phyloP scores from a whole-genome alignment of 2,888 invertebrate species.

The Zele albiditarsus region DNA sequence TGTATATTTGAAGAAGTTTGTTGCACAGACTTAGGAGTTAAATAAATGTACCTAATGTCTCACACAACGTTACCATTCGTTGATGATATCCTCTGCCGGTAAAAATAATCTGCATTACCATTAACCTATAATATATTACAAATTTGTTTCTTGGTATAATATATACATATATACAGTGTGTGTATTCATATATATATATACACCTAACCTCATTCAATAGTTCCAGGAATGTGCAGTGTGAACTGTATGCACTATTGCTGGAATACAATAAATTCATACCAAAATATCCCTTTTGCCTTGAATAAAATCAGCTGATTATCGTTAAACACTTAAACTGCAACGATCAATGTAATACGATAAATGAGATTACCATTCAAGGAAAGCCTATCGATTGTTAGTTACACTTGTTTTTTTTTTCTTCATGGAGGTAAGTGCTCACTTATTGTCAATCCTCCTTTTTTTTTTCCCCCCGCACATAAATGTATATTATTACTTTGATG shows the following conservation, averaged over 20 bases:
- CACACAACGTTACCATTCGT: no score
- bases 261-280: not conserved
- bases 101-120: not conserved
- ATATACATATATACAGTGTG: no score
- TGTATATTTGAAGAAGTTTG: no score
- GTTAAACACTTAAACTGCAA: not conserved
- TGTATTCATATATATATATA: not conserved
- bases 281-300: not conserved
- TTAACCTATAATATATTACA: no score
- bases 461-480: not conserved
- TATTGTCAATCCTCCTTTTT: not conserved
- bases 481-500: not conserved
- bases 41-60: no score
- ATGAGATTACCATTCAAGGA: not conserved
- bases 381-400: not conserved
- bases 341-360: slow-evolving; percentile 3
- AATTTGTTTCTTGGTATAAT: no score
- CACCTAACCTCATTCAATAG: not conserved
- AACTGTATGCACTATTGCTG: not conserved
- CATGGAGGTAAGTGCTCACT: not conserved
- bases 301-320: not conserved
- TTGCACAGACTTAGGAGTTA: no score
- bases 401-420: not conserved
- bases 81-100: not conserved
- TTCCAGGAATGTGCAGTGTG: not conserved